Conservation (phyloP, 2,113 vertebrate species). For the Cervus canadensis region DNA sequence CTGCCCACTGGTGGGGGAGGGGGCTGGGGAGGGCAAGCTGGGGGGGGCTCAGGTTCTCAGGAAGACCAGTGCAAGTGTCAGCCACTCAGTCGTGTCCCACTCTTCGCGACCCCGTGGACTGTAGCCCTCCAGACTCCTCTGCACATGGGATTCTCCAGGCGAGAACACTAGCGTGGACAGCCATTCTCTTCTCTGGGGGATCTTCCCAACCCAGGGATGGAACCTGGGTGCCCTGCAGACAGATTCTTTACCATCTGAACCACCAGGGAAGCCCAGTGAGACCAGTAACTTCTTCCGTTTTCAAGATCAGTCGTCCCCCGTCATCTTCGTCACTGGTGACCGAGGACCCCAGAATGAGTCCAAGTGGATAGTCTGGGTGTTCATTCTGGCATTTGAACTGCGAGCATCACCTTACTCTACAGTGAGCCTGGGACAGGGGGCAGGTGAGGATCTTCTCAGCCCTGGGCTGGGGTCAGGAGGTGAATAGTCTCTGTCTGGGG, state of each 20-base stretch:
- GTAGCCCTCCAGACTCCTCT: not conserved
- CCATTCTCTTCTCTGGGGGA: not conserved
- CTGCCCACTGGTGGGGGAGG: accelerated
- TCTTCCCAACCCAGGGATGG: not conserved
- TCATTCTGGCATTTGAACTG: accelerated
- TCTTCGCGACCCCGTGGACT: not conserved
- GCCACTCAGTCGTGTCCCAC: not conserved
- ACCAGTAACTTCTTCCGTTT: not conserved
- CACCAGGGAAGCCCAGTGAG: not conserved
- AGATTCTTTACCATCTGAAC: not conserved
- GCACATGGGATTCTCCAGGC: not conserved
- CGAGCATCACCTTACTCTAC: accelerated
- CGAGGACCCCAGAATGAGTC: not conserved
- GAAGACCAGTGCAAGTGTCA: not conserved
- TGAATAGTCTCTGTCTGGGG: accelerated
- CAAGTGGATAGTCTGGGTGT: accelerated
- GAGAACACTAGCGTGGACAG: accelerated
- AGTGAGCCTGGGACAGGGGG: not conserved
- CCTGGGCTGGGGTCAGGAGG: not conserved
- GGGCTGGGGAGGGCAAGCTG: accelerated
- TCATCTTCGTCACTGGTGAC: not conserved
- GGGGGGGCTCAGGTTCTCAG: accelerated
- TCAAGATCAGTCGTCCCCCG: not conserved
- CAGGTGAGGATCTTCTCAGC: not conserved
- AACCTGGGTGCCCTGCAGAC: not conserved